Percentiles rank a stretch among this genome's conserved stretches.
phyloP scores from a whole-genome alignment of 2,797 vertebrate species.

The Macropus fuliginosus region DNA sequence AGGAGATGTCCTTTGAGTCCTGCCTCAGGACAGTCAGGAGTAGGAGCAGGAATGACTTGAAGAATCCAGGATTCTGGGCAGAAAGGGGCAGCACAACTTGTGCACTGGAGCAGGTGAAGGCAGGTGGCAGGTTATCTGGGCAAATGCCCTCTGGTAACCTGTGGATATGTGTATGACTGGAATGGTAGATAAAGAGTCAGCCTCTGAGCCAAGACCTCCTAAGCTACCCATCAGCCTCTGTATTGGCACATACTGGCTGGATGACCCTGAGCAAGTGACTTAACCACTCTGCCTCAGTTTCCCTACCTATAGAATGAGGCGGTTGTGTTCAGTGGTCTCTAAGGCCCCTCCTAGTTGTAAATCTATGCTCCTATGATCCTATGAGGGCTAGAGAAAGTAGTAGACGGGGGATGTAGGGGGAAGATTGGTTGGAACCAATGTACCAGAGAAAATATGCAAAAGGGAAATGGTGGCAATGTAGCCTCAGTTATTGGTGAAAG shows the following conservation, averaged over 20 bases:
- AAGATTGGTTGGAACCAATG: neutral
- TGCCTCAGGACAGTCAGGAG: neutral
- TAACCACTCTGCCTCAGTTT: neutral
- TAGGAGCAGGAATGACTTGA: too few relatives aligned
- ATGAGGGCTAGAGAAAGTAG: neutral
- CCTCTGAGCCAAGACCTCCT: neutral
- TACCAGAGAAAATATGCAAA: neutral
- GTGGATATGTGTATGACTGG: too few relatives aligned
- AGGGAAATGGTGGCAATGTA: neutral
- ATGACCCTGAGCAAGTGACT: neutral
- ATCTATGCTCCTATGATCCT: neutral
- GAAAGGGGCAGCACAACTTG: too few relatives aligned
- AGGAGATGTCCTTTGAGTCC: neutral
- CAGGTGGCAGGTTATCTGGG: neutral
- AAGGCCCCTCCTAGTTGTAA: neutral
- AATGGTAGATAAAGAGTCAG: neutral
- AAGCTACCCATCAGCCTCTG: neutral
- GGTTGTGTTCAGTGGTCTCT: neutral
- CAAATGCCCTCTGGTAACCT: too few relatives aligned
- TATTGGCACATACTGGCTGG: neutral
- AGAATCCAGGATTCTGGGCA: too few relatives aligned
- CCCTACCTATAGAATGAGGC: neutral
- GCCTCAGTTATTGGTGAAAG: rapidly evolving
- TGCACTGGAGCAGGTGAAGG: too few relatives aligned
- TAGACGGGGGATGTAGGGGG: neutral